Percentiles rank a stretch among this genome's conserved stretches.
These are phyloP conservation scores for Dendrocopos noguchii DNA, from an alignment of 2,113 vertebrate genomes.

Conservation along the genomic window DNA sequence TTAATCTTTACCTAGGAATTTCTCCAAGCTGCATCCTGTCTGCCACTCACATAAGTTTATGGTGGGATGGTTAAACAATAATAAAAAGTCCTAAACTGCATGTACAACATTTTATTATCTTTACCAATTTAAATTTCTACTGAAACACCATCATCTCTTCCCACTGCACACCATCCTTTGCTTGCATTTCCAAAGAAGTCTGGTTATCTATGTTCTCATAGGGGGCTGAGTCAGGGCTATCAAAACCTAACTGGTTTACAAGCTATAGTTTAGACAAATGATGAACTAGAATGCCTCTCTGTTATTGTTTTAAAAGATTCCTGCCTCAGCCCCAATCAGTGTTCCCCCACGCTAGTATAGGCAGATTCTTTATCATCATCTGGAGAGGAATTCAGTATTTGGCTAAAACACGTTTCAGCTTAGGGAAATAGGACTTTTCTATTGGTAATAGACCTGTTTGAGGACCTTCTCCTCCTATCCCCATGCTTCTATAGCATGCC, in stretches of 20 bases:
- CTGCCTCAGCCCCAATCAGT: background rate
- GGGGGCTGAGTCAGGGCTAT: background rate
- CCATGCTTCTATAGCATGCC: background rate
- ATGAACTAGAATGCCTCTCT: background rate
- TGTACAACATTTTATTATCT: background rate
- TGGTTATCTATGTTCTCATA: background rate
- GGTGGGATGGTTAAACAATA: background rate
- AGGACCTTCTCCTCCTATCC: background rate
- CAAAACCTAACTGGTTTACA: background rate
- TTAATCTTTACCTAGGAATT: background rate
- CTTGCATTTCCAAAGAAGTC: background rate
- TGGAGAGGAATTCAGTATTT: background rate
- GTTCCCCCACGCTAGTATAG: background rate
- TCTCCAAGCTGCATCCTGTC: background rate
- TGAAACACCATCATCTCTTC: background rate
- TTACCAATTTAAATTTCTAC: background rate
- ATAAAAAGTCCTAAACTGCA: background rate
- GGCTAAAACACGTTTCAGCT: background rate
- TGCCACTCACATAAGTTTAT: accelerated
- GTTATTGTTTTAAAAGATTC: background rate
- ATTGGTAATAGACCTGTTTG: background rate
- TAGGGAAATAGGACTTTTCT: background rate
- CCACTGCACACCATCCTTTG: background rate
- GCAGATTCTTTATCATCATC: background rate
- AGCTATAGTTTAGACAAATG: background rate